Conservation (phyloP, 53 echinoderm and acorn worm genomes). For the Crossaster papposus region DNA sequence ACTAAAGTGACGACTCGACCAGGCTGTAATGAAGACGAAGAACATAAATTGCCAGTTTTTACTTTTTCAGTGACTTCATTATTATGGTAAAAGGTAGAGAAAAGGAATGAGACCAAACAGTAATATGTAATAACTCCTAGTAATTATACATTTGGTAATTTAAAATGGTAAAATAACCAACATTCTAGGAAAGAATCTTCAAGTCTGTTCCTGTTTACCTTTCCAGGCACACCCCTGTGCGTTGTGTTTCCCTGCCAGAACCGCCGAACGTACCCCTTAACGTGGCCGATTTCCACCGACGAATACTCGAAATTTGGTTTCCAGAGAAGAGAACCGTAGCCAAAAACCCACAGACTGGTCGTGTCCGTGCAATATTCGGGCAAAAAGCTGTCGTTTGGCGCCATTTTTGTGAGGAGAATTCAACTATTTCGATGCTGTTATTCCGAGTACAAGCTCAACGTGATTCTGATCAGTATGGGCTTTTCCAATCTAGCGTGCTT, state of each 20-base stretch:
- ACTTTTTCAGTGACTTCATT: not conserved
- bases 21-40: constrained; percentile 74
- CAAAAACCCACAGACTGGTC: constrained; percentile 84
- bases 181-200: not conserved
- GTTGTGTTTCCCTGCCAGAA: constrained; percentile 98
- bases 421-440: not conserved
- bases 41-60: not conserved
- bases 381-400: constrained; percentile 37
- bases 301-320: constrained; percentile 90
- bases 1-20: constrained; percentile 94
- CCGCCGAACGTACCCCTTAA: constrained; percentile 82
- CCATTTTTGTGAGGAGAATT: constrained; percentile 21
- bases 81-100: not conserved
- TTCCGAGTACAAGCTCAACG: not conserved
- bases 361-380: constrained; percentile 24
- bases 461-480: not conserved
- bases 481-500: not conserved
- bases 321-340: constrained; percentile 94
- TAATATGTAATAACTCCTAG: no score
- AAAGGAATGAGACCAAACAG: no score
- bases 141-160: not conserved
- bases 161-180: not conserved
- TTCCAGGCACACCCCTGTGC: constrained; percentile 82
- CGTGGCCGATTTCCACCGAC: constrained; percentile 72
- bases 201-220: constrained; percentile 70